phyloP scores from a whole-genome alignment of 2,113 vertebrate genomes.

The Oreochromis spilurus region DNA sequence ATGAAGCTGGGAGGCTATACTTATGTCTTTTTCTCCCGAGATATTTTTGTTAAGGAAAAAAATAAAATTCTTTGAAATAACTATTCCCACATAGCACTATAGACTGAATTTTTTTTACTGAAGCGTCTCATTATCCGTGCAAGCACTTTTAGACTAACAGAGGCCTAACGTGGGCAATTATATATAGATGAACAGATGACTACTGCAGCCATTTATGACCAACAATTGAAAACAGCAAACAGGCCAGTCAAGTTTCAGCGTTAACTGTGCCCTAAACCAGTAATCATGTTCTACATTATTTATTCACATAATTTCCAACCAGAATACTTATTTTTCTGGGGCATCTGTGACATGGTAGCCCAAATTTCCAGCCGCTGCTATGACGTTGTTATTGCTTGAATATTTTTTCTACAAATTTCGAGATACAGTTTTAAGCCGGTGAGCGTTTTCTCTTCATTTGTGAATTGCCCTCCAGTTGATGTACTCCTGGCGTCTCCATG shows the following conservation, averaged over 20 bases:
- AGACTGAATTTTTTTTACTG: neutral
- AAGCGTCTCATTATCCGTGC: neutral
- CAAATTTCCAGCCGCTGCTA: neutral
- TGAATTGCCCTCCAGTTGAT: neutral
- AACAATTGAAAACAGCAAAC: neutral
- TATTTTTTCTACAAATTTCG: neutral
- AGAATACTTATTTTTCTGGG: slow-evolving; percentile 14
- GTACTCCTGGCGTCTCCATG: neutral
- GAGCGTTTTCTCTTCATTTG: neutral
- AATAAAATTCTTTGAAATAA: neutral
- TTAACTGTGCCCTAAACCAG: slow-evolving; percentile 2
- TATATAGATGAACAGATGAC: neutral
- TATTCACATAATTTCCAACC: slow-evolving; percentile 13
- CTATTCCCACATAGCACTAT: neutral
- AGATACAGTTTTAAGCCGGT: neutral
- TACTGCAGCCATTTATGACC: neutral
- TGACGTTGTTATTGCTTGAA: slow-evolving; percentile 5
- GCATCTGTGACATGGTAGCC: neutral
- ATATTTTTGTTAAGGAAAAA: neutral
- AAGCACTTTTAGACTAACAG: neutral
- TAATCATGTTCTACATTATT: slow-evolving; percentile 11
- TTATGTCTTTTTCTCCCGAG: neutral
- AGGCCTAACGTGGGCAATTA: neutral
- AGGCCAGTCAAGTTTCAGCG: neutral
- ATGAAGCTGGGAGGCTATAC: neutral